Conservation (phyloP, 2,888 invertebrate genomes). For the Rhynchonema sp. region DNA sequence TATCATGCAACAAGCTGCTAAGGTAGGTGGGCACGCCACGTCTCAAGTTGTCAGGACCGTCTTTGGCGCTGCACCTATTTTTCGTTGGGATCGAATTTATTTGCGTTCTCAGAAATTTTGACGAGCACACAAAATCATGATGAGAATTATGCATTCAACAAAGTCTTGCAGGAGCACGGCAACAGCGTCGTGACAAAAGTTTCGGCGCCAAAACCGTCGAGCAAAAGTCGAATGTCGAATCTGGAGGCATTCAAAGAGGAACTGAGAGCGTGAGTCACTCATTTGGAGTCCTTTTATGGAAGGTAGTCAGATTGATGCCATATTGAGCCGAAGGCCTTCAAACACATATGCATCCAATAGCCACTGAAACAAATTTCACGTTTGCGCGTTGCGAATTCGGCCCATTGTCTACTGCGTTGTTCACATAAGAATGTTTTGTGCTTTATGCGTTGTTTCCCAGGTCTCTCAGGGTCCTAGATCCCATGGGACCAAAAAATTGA, state of each 20-base stretch:
- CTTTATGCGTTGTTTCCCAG: no score
- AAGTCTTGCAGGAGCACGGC: neutral
- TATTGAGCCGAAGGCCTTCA: no score
- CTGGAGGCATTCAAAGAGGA: slow-evolving; percentile 95
- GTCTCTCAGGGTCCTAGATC: no score
- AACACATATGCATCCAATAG: no score
- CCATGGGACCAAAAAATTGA: no score
- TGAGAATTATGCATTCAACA: neutral
- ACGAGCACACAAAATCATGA: neutral
- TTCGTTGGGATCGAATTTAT: neutral
- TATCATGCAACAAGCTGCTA: slow-evolving; percentile 19
- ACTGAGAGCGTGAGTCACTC: slow-evolving; percentile 54
- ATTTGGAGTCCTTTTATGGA: neutral
- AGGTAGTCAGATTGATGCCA: no score
- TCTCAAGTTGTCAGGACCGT: neutral
- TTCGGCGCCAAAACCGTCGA: neutral
- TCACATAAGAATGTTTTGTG: no score
- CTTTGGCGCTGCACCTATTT: neutral
- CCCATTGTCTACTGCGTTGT: no score
- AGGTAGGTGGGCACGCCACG: neutral
- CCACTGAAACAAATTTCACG: no score
- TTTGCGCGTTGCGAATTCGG: no score
- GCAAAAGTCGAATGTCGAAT: slow-evolving; percentile 71
- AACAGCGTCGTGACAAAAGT: neutral
- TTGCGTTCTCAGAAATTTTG: neutral